Evolutionary conservation across 35 echinoderm and acorn worm species (phyloP), one percentile per base, ranked within the genome.

Genomic region (Holothuria glaberrima): DNA sequence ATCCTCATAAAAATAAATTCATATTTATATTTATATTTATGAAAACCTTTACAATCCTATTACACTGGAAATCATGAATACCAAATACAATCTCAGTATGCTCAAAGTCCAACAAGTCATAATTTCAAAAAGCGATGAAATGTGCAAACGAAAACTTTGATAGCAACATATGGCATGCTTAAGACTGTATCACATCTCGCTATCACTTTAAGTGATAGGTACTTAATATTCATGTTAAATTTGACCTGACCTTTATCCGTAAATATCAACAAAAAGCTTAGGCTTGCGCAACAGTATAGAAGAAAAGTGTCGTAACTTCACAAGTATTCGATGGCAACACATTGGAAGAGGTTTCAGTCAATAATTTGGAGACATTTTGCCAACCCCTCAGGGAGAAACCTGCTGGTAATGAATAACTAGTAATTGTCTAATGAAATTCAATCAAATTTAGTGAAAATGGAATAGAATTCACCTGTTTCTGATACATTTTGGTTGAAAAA

Each of bases 401-500:
- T 66, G 63, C 12, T 66, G 63, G 63, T 66, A 66, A 66, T 66
- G 63, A 16, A 66, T 16, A 66, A 16, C 21, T 25, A 66, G 63
- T 14, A 66, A 16, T 17, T 6, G 63, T 21, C 21, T 14, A 17
- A 66, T 66, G 63, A 66, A 22, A 66, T 66, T 66, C 28, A 66
- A 66, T 66, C 63, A 5, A 66, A 66, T 6, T n/a, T 9, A 22
- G 21, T 25, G 21, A 29, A 66, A 3, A 66, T 0, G 21, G 0
- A 66, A 66, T 66, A 9, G 12, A 66, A 17, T 66, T 3, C 63
- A 66, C 2, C 3, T 16, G 63, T 66, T 66, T 66, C 12, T 0
- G 63, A 29, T 66, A 66, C 63, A 16, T 66, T 66, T 66, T 66
- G 63, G 63, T 3, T 66, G 63, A 66, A 66, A 66, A 66, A 14